Conservation (phyloP, 2,797 vertebrate species). For the Danio choprae region DNA sequence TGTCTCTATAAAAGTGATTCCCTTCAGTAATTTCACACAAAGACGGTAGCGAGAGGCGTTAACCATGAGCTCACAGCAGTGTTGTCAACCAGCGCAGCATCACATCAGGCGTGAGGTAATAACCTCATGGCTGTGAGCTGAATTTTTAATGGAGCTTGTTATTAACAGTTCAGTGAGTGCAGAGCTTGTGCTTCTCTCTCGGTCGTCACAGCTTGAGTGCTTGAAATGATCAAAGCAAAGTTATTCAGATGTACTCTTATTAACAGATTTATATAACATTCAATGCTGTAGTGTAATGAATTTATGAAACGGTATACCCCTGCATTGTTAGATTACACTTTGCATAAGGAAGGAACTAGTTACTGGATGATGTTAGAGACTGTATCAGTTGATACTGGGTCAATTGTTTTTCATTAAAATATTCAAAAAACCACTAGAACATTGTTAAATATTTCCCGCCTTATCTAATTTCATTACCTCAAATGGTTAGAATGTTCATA, state of each 20-base stretch:
- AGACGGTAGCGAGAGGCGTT: neutral
- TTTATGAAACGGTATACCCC: neutral
- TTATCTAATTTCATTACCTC: no score
- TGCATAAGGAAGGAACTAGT: no score
- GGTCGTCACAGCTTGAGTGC: neutral
- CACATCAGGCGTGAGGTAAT: neutral
- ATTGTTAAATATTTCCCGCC: no score
- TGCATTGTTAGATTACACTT: no score
- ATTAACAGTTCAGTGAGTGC: neutral
- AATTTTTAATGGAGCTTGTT: slow-evolving; percentile 21
- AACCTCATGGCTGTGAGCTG: neutral
- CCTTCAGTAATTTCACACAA: slow-evolving; percentile 3
- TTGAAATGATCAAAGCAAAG: neutral
- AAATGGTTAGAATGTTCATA: no score
- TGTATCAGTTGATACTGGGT: neutral
- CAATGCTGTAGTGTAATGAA: neutral
- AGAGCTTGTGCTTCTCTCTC: neutral
- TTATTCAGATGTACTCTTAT: neutral
- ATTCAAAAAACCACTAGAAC: no score
- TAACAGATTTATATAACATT: neutral
- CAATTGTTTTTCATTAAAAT: no score
- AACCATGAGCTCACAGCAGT: neutral
- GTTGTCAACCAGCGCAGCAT: slow-evolving; percentile 4
- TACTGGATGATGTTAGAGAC: neutral
- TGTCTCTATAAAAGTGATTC: neutral